These are phyloP conservation scores for Micromussa lordhowensis DNA, from an alignment of 92 coral and sea anemone genomes.

Conservation along the genomic window DNA sequence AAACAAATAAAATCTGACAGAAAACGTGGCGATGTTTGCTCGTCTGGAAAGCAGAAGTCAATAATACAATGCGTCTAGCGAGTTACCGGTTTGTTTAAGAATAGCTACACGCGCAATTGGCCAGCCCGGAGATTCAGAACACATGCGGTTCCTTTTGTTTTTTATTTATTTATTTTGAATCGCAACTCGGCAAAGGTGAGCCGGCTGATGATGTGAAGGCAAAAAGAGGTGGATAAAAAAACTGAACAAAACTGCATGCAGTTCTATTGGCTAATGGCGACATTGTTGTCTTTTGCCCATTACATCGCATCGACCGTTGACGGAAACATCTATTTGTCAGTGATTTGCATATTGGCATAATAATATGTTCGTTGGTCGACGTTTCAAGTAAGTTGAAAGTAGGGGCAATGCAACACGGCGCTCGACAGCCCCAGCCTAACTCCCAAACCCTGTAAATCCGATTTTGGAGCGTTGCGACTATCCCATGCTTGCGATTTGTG, in stretches of 20 bases:
- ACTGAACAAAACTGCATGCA: neutral
- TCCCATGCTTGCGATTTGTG: neutral
- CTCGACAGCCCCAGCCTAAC: neutral
- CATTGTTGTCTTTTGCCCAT: constrained; percentile 27
- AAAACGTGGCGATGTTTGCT: neutral
- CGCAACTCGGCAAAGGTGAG: neutral
- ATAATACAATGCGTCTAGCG: neutral
- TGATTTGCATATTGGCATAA: constrained; percentile 40
- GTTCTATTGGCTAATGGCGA: constrained; percentile 14
- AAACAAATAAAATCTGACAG: neutral
- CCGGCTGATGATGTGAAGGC: neutral
- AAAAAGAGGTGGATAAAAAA: neutral
- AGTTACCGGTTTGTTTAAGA: neutral
- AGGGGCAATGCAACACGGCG: neutral
- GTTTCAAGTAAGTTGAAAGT: neutral
- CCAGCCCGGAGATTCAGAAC: neutral
- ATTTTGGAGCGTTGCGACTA: neutral
- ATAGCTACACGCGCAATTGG: neutral
- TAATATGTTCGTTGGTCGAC: constrained; percentile 1
- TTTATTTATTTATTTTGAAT: neutral
- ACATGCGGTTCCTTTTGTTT: neutral
- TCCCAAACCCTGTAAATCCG: neutral
- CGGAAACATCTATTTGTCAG: constrained; percentile 2
- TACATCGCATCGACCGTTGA: constrained; percentile 34
- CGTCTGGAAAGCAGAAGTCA: constrained; percentile 10